Evolutionary conservation across 2,888 invertebrate genomes (phyloP).

Genomic region (Smittia aterrima): DNA sequence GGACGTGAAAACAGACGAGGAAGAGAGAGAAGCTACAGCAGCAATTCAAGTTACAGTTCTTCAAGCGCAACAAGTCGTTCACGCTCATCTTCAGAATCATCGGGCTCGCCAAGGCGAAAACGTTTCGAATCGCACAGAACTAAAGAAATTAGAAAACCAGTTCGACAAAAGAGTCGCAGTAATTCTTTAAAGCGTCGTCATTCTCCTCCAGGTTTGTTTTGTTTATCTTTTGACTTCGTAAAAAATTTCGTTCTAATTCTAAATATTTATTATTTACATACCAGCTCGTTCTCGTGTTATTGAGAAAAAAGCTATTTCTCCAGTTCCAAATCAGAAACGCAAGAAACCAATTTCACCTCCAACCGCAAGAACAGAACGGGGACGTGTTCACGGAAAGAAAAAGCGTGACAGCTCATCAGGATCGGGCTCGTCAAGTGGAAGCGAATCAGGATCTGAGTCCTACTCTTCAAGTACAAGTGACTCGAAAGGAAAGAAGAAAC

Average conservation of each 20-base stretch:
- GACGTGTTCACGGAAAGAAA: neutral
- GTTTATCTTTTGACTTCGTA: constrained; percentile 43
- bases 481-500: constrained; percentile 48
- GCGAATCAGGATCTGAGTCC: constrained; percentile 51
- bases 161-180: constrained; percentile 15
- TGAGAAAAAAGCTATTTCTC: constrained; percentile 1
- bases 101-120: constrained; percentile 46
- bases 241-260: neutral
- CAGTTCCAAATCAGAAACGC: constrained; percentile 47
- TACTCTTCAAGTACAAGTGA: constrained; percentile 52
- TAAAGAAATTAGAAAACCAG: neutral
- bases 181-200: constrained; percentile 47
- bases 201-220: constrained; percentile 49
- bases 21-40: constrained; percentile 49
- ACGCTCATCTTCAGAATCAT: constrained; percentile 60
- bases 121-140: constrained; percentile 6
- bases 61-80: constrained; percentile 66
- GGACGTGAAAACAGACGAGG: constrained; percentile 48
- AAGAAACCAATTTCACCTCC: constrained; percentile 45
- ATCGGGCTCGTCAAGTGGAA: constrained; percentile 49
- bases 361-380: neutral
- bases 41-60: constrained; percentile 47
- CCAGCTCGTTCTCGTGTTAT: constrained; percentile 6
- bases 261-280: neutral
- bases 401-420: constrained; percentile 26